phyloP scores from a whole-genome alignment of 2,113 vertebrate species.

The Cebidichthys violaceus region DNA sequence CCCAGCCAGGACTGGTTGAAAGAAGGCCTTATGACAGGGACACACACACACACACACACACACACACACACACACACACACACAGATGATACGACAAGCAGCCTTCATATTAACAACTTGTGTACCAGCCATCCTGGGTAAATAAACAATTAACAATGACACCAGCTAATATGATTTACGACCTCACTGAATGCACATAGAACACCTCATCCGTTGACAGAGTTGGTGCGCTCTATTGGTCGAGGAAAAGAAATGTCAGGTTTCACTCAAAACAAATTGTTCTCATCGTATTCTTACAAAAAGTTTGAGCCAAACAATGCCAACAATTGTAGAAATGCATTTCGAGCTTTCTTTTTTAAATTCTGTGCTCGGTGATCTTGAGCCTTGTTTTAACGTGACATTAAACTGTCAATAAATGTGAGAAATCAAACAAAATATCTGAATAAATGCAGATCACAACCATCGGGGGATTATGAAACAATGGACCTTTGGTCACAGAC shows the following conservation, averaged over 20 bases:
- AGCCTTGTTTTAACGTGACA: not conserved
- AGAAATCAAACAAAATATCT: not conserved
- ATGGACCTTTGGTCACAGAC: too few relatives aligned
- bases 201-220: not conserved
- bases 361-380: not conserved
- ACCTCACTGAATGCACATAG: not conserved
- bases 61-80: not conserved
- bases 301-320: not conserved
- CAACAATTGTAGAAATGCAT: not conserved
- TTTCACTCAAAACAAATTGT: not conserved
- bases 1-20: constrained; percentile 66
- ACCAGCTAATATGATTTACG: not conserved
- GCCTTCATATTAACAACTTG: not conserved
- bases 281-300: not conserved
- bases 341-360: not conserved
- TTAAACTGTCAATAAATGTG: not conserved
- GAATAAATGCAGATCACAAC: not conserved
- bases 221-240: constrained; percentile 19
- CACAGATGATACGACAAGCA: constrained; percentile 1
- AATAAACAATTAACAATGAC: not conserved
- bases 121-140: not conserved
- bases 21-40: constrained; percentile 68
- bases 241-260: not conserved
- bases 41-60: constrained; percentile 30
- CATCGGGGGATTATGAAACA: too few relatives aligned